Evolutionary conservation across 2,113 vertebrate species (phyloP).

Genomic region (Lepisosteus osseus): DNA sequence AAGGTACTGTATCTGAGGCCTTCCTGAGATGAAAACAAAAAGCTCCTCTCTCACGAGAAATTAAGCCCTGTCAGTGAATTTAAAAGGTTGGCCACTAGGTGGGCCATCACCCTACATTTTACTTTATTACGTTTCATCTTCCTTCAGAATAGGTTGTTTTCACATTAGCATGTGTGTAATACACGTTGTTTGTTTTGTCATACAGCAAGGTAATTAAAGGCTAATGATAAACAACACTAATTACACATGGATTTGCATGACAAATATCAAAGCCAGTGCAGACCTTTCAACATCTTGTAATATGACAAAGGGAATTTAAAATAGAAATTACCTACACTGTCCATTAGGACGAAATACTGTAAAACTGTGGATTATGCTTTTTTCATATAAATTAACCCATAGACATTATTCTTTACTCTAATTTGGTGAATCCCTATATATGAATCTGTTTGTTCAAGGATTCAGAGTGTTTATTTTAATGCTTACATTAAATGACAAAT

Average conservation of each 20-base stretch:
- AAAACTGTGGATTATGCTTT: too few species aligned
- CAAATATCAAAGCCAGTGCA: conserved; percentile 55
- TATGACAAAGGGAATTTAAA: conserved; percentile 45
- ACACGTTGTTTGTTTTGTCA: conserved; percentile 55
- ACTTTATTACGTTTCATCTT: conserved; percentile 33
- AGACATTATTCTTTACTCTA: too few species aligned
- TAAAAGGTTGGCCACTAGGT: conserved; percentile 52
- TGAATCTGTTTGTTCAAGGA: too few species aligned
- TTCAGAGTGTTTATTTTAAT: too few species aligned
- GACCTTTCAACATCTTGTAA: conserved; percentile 27
- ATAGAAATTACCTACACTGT: neutral
- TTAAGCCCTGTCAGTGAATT: conserved; percentile 11
- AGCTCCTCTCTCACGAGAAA: neutral
- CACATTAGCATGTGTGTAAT: conserved; percentile 49
- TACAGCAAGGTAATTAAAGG: conserved; percentile 57
- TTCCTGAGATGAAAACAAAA: neutral
- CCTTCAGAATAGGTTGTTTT: conserved; percentile 19
- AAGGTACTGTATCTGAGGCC: too few species aligned
- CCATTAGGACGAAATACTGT: neutral
- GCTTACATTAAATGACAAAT: too few species aligned
- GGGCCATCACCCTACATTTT: conserved; percentile 19
- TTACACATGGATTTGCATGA: conserved; percentile 61
- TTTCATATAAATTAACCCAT: too few species aligned
- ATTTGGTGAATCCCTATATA: too few species aligned
- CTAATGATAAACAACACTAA: conserved; percentile 58